Conservation (phyloP, 2,797 vertebrate species). For the Falco naumanni region DNA sequence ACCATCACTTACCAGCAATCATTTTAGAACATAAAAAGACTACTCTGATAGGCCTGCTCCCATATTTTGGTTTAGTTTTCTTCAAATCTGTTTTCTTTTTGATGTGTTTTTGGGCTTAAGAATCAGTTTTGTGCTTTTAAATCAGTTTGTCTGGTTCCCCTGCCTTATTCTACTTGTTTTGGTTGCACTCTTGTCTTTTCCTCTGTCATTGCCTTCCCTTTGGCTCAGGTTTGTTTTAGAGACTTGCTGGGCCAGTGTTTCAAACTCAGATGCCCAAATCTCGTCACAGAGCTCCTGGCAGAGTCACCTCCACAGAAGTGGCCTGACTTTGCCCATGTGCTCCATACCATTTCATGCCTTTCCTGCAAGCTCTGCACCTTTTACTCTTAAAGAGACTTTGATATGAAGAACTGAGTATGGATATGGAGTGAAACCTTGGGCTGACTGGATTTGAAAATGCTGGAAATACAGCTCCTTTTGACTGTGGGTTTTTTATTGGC, state of each 20-base stretch:
- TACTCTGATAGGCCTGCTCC: background rate
- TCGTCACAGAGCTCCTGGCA: background rate
- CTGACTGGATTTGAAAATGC: background rate
- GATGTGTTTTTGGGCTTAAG: background rate
- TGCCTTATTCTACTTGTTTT: background rate
- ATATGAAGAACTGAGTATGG: background rate
- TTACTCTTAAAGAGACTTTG: background rate
- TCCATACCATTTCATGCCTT: background rate
- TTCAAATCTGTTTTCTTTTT: background rate
- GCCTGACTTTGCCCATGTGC: background rate
- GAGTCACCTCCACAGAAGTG: background rate
- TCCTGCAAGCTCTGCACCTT: background rate
- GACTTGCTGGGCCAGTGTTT: background rate
- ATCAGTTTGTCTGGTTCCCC: background rate
- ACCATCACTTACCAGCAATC: background rate
- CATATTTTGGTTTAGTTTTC: background rate
- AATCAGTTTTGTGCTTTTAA: background rate
- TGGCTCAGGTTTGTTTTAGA: background rate
- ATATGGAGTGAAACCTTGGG: background rate
- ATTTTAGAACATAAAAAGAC: background rate
- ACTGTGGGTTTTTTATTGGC: background rate
- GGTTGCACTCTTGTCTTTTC: background rate
- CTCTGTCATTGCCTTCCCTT: background rate
- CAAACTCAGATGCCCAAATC: background rate
- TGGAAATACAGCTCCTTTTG: background rate